Evolutionary conservation across 2,797 vertebrate genomes (phyloP).

Genomic region (Xenopus petersii): DNA sequence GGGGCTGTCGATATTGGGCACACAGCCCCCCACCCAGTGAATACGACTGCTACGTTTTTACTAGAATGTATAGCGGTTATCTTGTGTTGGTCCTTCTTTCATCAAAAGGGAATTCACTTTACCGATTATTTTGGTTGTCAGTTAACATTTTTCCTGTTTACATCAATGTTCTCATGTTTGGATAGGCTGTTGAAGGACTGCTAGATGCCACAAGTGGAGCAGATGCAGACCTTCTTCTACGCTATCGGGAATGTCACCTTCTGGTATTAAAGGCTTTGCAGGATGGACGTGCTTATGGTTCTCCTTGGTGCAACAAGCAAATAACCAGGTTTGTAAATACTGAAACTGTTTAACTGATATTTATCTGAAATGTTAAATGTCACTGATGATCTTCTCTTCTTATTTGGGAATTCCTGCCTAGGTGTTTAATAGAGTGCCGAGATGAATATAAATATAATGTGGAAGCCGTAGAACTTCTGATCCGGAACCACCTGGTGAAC

Average conservation of each 20-base stretch:
- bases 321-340: constrained; percentile 83
- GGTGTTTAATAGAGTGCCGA: constrained; percentile 96
- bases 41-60: no score
- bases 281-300: constrained; percentile 94
- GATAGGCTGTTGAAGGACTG: constrained; percentile 93
- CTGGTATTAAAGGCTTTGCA: constrained; percentile 95
- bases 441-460: constrained; percentile 99
- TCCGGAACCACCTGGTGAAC: constrained; percentile 95
- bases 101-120: no score
- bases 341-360: not conserved
- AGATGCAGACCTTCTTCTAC: constrained; percentile 89
- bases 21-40: no score
- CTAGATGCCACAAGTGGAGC: constrained; percentile 96
- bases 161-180: not conserved
- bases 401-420: constrained; percentile 50
- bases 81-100: no score
- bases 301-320: constrained; percentile 98
- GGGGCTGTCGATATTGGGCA: no score
- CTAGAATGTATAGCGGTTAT: no score
- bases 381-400: not conserved
- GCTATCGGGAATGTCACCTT: constrained; percentile 95
- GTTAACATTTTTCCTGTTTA: no score
- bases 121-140: no score
- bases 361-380: not conserved
- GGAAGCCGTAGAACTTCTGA: constrained; percentile 94